phyloP scores from a whole-genome alignment of 2,888 invertebrate species.

The Merodon equestris region DNA sequence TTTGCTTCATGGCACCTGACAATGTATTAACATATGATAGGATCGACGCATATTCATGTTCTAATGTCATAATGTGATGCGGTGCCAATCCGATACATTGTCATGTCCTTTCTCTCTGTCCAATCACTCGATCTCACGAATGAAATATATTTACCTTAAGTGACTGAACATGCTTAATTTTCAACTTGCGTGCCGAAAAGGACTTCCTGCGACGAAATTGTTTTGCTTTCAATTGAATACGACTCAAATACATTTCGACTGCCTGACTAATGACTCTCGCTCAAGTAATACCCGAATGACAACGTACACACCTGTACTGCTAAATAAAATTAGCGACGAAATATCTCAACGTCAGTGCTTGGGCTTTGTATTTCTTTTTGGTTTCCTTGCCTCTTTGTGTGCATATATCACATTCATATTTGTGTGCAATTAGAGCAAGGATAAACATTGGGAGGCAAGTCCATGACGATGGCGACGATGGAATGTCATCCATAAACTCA shows the following conservation, averaged over 20 bases:
- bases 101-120: too few species aligned
- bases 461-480: conserved; percentile 47
- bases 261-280: conserved; percentile 60
- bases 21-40: too few species aligned
- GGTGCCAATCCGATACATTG: too few species aligned
- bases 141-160: background rate
- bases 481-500: conserved; percentile 54
- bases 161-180: conserved; percentile 16
- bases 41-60: too few species aligned
- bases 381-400: conserved; percentile 11
- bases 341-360: conserved; percentile 53
- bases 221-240: conserved; percentile 4
- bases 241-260: conserved; percentile 19
- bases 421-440: conserved; percentile 64
- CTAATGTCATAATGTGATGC: too few species aligned
- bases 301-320: background rate
- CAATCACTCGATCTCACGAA: too few species aligned
- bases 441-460: conserved; percentile 48
- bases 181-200: conserved; percentile 38
- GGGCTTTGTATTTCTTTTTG: conserved; percentile 23
- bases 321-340: conserved; percentile 59
- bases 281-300: conserved; percentile 14
- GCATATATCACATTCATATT: conserved; percentile 15
- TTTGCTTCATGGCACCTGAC: too few species aligned
- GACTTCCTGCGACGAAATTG: background rate